Evolutionary conservation across 1,140 invertebrate species (phyloP).

Genomic region (Papilio xuthus): DNA sequence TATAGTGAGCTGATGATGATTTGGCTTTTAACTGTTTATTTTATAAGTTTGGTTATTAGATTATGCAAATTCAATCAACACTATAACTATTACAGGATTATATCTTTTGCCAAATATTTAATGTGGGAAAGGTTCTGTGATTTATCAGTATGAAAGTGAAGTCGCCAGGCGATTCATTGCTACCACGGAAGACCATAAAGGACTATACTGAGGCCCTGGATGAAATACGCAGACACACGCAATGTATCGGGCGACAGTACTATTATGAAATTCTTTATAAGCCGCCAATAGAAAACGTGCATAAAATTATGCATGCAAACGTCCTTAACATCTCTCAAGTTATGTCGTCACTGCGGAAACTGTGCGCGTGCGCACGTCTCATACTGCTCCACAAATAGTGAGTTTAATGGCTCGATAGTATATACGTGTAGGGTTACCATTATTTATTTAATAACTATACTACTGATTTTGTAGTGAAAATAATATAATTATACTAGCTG

Average conservation of each 20-base stretch:
- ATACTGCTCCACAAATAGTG: slow-evolving; percentile 54
- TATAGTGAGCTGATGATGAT: too few relatives aligned
- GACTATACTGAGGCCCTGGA: too few relatives aligned
- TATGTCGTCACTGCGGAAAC: slow-evolving; percentile 51
- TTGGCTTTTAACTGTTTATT: too few relatives aligned
- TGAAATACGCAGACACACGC: not conserved
- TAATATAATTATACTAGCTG: too few relatives aligned
- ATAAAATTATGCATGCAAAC: slow-evolving; percentile 29
- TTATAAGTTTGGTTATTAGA: too few relatives aligned
- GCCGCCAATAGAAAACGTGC: not conserved
- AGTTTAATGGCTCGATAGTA: slow-evolving; percentile 27
- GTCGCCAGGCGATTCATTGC: too few relatives aligned
- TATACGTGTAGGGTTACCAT: not conserved
- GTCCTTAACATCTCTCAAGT: slow-evolving; percentile 23
- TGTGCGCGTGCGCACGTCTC: slow-evolving; percentile 51
- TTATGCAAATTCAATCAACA: not conserved
- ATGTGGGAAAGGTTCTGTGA: not conserved
- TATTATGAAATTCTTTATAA: slow-evolving; percentile 1
- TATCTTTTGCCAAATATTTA: not conserved
- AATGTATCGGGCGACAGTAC: not conserved
- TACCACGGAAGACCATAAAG: too few relatives aligned
- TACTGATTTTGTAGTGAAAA: too few relatives aligned
- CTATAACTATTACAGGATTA: not conserved
- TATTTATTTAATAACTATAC: not conserved
- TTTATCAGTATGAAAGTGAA: too few relatives aligned